Conservation (phyloP, 2,888 invertebrate species). For the Hedya salicella region DNA sequence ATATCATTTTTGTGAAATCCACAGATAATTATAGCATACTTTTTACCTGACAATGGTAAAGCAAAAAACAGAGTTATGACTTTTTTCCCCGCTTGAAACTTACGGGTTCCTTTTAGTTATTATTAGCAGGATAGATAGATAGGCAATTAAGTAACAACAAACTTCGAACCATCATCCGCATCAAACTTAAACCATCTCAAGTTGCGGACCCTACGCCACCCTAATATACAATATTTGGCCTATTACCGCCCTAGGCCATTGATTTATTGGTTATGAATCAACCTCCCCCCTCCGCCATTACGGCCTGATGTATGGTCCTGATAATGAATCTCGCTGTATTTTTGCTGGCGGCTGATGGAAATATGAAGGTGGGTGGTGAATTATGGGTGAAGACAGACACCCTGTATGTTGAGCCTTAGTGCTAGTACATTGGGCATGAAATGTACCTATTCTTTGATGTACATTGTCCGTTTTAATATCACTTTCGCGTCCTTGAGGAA, state of each 20-base stretch:
- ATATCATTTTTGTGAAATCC: too few species aligned
- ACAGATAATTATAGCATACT: too few species aligned
- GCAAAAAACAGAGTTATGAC: too few species aligned
- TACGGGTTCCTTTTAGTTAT: too few species aligned
- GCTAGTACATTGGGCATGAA: not conserved
- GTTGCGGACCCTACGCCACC: slow-evolving; percentile 48
- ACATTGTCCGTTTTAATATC: too few species aligned
- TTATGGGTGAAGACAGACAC: slow-evolving; percentile 43
- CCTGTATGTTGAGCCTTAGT: slow-evolving; percentile 24
- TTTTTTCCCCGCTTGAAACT: too few species aligned
- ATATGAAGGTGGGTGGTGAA: slow-evolving; percentile 47
- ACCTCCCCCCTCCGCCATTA: slow-evolving; percentile 68
- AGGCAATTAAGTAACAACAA: not conserved
- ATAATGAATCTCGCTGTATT: slow-evolving; percentile 49
- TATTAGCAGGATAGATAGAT: too few species aligned
- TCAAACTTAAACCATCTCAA: not conserved
- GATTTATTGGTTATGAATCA: slow-evolving; percentile 85
- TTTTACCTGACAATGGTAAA: too few species aligned
- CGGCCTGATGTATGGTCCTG: slow-evolving; percentile 50
- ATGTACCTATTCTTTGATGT: not conserved
- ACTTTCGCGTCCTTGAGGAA: too few species aligned
- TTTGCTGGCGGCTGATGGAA: slow-evolving; percentile 48
- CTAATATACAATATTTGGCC: slow-evolving; percentile 76
- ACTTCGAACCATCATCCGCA: slow-evolving; percentile 2
- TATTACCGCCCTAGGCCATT: slow-evolving; percentile 77